phyloP scores from a whole-genome alignment of 2,113 vertebrate species.

The Aleadryas rufinucha region DNA sequence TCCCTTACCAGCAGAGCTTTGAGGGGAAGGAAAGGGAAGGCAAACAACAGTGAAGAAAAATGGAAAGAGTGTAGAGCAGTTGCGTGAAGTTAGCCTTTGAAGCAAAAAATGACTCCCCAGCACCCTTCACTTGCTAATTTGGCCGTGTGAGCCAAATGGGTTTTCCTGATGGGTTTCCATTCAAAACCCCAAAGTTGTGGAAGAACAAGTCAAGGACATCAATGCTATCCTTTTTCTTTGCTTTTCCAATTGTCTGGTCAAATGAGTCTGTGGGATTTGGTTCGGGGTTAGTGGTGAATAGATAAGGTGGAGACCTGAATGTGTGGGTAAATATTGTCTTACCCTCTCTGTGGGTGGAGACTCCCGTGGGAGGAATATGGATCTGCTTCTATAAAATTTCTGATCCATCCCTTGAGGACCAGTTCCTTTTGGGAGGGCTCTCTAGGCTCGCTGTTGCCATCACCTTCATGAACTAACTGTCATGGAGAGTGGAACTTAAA shows the following conservation, averaged over 20 bases:
- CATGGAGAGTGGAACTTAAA: not conserved
- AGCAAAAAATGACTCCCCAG: not conserved
- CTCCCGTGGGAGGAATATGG: not conserved
- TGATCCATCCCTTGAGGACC: not conserved
- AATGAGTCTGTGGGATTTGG: not conserved
- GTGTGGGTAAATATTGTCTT: not conserved
- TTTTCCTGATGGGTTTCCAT: not conserved
- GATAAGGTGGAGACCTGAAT: too few relatives aligned
- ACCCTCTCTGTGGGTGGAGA: not conserved
- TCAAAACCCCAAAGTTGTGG: not conserved
- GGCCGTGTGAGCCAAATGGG: not conserved
- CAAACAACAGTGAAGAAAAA: not conserved
- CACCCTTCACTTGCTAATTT: not conserved
- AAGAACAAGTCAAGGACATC: not conserved
- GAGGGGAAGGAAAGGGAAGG: not conserved
- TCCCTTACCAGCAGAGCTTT: not conserved
- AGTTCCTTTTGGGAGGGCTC: not conserved
- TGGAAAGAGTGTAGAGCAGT: not conserved
- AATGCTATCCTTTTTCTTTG: not conserved
- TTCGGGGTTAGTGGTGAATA: not conserved
- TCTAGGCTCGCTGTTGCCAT: fast-evolving
- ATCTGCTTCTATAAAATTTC: not conserved
- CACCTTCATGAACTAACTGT: not conserved
- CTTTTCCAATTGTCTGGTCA: not conserved
- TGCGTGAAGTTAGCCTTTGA: not conserved